Evolutionary conservation across 2,888 invertebrate species (phyloP), one percentile per base, ranked within the genome.

Genomic region (Rotaria magnacalcarata): DNA sequence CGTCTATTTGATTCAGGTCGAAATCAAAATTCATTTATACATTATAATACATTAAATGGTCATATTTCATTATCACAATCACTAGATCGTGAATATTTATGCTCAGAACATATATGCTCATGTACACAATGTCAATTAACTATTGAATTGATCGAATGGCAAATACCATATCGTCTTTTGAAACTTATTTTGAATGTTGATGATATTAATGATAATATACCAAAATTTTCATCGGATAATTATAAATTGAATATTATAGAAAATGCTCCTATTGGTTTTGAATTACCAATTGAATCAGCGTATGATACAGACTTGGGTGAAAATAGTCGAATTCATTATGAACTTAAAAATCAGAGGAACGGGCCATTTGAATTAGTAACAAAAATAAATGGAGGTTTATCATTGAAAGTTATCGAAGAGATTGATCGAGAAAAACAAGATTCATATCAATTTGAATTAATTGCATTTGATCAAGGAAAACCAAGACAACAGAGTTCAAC

Each of bases 151-250:
- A 85, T 75, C 2, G 80, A 80, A 80, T 80, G 80, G 80, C 43
- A 47, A 24, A 43, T 85, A 21, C 43, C 85, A 27, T 85, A 86
- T 75, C 50, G 47, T n/a, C 43, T 86, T 8, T 80, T 86, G 14
- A 86, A 84, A 27, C 19, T 86, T 21, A 84, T 85, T 21, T 27
- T 86, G 8, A 54, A 74, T 52, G 52, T 86, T 84, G 43, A 85
- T 14, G 86, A 86, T 75, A 86, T 86, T 41, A 86, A 86, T 52
- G 86, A 86, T 74, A 54, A 86, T 60, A 27, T 19, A 74, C 86
- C 86, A 47, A 43, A 47, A 24, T 86, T 85, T 84, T 52, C 50
- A n/a, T 54, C 41, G 1, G 47, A 47, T 24, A 14, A 47, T 27
- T 58, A 84, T 50, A 41, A 80, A 24, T 47, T 86, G 27, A 16